Percentiles rank a stretch among this genome's conserved stretches.
Conservation (phyloP, 1,140 invertebrate species). For the Neotoxoptera formosana region DNA sequence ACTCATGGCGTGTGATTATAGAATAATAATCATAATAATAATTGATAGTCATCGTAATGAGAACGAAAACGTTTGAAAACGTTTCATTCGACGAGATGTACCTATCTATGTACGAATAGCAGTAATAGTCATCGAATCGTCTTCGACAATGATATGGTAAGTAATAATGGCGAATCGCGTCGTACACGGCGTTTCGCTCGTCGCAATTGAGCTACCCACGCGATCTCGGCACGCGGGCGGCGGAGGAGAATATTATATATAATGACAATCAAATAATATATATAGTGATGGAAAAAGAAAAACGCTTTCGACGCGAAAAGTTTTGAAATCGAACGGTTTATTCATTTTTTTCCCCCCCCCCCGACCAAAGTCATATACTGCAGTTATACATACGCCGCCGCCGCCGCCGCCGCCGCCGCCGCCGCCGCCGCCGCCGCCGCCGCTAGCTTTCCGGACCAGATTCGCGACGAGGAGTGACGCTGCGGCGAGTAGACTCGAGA, state of each 20-base stretch:
- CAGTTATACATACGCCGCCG: neutral
- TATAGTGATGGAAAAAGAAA: too few species aligned
- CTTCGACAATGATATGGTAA: neutral
- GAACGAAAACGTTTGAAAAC: neutral
- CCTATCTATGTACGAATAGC: too few species aligned
- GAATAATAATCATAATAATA: too few species aligned
- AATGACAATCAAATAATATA: too few species aligned
- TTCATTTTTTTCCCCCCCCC: neutral
- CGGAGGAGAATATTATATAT: too few species aligned
- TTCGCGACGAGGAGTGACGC: neutral
- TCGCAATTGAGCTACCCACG: too few species aligned
- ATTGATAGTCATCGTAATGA: neutral
- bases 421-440: too few species aligned
- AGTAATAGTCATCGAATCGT: neutral
- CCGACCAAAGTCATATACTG: neutral
- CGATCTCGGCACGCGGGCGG: too few species aligned
- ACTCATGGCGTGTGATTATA: conserved; percentile 3
- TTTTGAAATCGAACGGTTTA: neutral
- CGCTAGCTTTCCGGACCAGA: neutral
- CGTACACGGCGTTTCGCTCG: neutral
- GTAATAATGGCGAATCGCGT: neutral
- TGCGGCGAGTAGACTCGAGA: neutral
- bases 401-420: too few species aligned
- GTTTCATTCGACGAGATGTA: neutral
- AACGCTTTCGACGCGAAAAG: neutral